Base-by-base conservation (phyloP, 2,113 vertebrate species). In the Holacanthus passer region DNA sequence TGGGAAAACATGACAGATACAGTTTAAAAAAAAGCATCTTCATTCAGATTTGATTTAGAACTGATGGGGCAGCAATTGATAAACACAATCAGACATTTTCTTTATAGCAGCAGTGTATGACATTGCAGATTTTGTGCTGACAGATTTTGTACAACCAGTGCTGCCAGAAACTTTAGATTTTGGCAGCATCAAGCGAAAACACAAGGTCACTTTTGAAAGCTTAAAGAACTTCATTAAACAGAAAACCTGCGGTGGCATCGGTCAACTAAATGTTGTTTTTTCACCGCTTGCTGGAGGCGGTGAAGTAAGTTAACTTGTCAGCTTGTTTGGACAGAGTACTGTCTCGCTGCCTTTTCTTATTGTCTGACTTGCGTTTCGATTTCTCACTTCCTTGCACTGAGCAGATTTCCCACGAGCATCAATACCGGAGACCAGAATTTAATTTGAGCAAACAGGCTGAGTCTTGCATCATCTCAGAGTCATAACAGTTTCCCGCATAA, bases 381-480 rank as follows among this genome's bases (percentile, higher is more conserved):
- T 77, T 67, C 67, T 69, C 74, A 50, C 56, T 63, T 62, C 50
- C 27, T 35, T 29, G 20, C 66, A 35, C 66, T 19, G 47, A 77
- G 55, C 55, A 68, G 22, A 73, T 81, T 83, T 68, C 72, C 81
- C 41, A 20, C 5, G 10, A 67, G 72, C 53, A n/a, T 48, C 55
- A 17, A 2, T 32, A n/a, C 47, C 43, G n/a, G 32, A 19, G 43
- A 37, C 4, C 4, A 19, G n/a, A 72, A 48, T 77, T 62, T 12
- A 37, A 68, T 77, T 35, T 50, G n/a, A 68, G 32, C 14, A 20
- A 58, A 65, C 1, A 2, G 22, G 41, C 7, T 29, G 58, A 48
- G 31, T 56, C 50, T 39, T 24, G 60, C 72, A 37, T 29, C 68
- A 11, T 62, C 35, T 66, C 11, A 4, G n/a, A 16, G 41, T 66